Evolutionary conservation across 2,888 invertebrate genomes (phyloP), one percentile per base, ranked within the genome.

Genomic region (Phyto melanocephala): DNA sequence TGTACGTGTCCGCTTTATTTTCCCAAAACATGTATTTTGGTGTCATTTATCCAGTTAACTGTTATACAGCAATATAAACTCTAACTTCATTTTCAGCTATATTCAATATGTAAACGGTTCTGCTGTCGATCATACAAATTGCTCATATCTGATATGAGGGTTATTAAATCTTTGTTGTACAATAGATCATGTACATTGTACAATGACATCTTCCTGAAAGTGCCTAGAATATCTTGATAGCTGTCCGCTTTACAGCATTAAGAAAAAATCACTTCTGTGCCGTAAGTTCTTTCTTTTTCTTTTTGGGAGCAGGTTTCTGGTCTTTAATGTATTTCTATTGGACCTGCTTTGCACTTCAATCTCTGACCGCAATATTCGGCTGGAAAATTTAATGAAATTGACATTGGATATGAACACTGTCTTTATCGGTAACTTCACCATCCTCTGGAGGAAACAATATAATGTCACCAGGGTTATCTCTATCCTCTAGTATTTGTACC

Each of bases 381-480:
- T 54, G 28, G n/a, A n/a, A 24, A 24, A 0, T 3, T 20, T n/a
- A n/a, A 13, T 54, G n/a, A 24, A 28, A n/a, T n/a, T 54, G 28
- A 7, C 13, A 28, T 54, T 6, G n/a, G 24, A 6, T 35, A 35
- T 35, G 10, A 2, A 68, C 82, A 82, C 76, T 80, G 58, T 84
- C 81, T 77, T 78, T 81, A 17, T 80, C 82, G 35, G 74, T 81
- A 22, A 80, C 84, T 60, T 33, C 56, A 56, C 63, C 85, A 83
- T 85, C 80, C 52, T 81, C 83, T 20, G 80, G 77, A 80, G 80
- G 83, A 77, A 79, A 74, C 58, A 82, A 83, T 58, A 81, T 71
- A 63, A 81, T 82, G 33, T 81, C 81, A 17, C 54, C 75, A 47
- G 65, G 62, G 63, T 76, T 76, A 13, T 79, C 67, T 45, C 20